These are phyloP conservation scores for Otocyon megalotis DNA, from an alignment of 2,113 vertebrate species.

Conservation along the genomic window DNA sequence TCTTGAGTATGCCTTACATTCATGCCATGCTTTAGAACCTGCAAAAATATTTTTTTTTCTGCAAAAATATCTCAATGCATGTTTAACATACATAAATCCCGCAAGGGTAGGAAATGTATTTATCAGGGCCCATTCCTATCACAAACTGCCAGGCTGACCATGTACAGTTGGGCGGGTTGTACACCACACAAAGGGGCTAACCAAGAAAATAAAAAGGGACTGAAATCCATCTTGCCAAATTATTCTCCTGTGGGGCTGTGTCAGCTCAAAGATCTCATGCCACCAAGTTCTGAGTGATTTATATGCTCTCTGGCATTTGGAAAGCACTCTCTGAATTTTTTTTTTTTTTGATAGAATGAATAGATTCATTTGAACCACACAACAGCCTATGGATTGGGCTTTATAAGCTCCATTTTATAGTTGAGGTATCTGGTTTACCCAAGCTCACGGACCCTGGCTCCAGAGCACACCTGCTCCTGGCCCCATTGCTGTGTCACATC, in stretches of 20 bases:
- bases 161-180: background rate
- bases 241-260: too few species aligned
- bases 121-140: too few species aligned
- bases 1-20: background rate
- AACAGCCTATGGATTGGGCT: background rate
- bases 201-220: background rate
- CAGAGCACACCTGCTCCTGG: background rate
- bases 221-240: background rate
- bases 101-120: too few species aligned
- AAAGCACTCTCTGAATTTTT: background rate
- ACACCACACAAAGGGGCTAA: background rate
- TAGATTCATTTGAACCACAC: background rate
- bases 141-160: background rate
- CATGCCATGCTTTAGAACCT: background rate
- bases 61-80: too few species aligned
- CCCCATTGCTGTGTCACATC: fast-evolving
- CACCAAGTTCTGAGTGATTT: background rate
- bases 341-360: background rate
- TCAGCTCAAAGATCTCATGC: background rate
- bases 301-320: fast-evolving
- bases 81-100: background rate
- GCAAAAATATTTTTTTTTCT: background rate
- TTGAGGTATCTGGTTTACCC: background rate
- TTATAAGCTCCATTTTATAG: too few species aligned
- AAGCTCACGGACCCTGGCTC: too few species aligned